phyloP scores from a whole-genome alignment of 2,113 vertebrate genomes.

The crab-eating macaque (Macaca fascicularis) region T2T-MFA8v1.1 NC_088377.1:27801501-27802000 shows the following conservation, averaged over 20 bases:
- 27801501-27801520: not conserved
- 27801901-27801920: rapidly evolving
- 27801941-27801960: not conserved
- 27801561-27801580: not conserved
- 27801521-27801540: not conserved
- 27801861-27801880: not conserved
- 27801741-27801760: not conserved
- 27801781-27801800: not conserved
- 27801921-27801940: not conserved
- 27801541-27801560: not conserved
- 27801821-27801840: not conserved
- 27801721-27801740: not conserved
- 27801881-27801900: not conserved
- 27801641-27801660: not conserved
- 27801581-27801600: not conserved
- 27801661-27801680: not conserved
- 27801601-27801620: not conserved
- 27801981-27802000: not conserved
- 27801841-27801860: not conserved
- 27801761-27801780: not conserved
- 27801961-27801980: not conserved
- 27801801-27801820: not conserved
- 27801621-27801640: not conserved
- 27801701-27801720: no score
- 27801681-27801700: not conserved